Evolutionary conservation across 2,888 invertebrate species (phyloP).

Genomic region (Halocaridina rubra): DNA sequence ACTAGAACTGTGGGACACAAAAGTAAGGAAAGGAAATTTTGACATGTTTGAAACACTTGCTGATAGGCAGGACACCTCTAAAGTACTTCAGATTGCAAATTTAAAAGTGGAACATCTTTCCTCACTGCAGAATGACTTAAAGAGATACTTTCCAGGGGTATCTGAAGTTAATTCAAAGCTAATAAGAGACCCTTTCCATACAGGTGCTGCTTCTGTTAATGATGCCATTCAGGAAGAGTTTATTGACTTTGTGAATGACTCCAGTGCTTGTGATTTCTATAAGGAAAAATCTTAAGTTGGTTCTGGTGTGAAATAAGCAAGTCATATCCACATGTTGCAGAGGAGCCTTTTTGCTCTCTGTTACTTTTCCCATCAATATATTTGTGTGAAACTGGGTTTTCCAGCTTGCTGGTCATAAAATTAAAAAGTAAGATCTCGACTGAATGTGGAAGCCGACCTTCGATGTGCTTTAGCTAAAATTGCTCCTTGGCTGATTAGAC

Average conservation of each 20-base stretch:
- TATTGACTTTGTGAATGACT: slow-evolving; percentile 40
- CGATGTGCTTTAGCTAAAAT: slow-evolving; percentile 21
- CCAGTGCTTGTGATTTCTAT: slow-evolving; percentile 21
- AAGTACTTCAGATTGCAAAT: slow-evolving; percentile 11
- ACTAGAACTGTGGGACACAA: slow-evolving; percentile 17
- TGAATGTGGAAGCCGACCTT: slow-evolving; percentile 29
- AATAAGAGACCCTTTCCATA: too few relatives aligned
- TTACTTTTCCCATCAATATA: slow-evolving; percentile 30
- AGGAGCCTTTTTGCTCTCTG: slow-evolving; percentile 7
- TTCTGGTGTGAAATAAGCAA: slow-evolving; percentile 1
- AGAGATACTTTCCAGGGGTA: slow-evolving; percentile 12
- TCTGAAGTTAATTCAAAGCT: not conserved
- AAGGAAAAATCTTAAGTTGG: slow-evolving; percentile 1
- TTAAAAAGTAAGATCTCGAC: slow-evolving; percentile 24
- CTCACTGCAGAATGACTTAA: too few relatives aligned
- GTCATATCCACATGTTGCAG: slow-evolving; percentile 23
- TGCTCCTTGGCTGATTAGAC: not conserved
- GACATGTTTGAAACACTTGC: slow-evolving; percentile 12
- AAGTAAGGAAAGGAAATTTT: slow-evolving; percentile 13
- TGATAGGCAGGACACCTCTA: slow-evolving; percentile 1
- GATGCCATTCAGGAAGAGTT: slow-evolving; percentile 17
- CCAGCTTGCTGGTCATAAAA: slow-evolving; percentile 26
- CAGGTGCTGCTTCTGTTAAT: slow-evolving; percentile 33
- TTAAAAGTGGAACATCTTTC: not conserved
- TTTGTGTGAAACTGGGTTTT: too few relatives aligned